Evolutionary conservation across 1,140 invertebrate genomes (phyloP).

Genomic region (Daktulosphaira vitifoliae): DNA sequence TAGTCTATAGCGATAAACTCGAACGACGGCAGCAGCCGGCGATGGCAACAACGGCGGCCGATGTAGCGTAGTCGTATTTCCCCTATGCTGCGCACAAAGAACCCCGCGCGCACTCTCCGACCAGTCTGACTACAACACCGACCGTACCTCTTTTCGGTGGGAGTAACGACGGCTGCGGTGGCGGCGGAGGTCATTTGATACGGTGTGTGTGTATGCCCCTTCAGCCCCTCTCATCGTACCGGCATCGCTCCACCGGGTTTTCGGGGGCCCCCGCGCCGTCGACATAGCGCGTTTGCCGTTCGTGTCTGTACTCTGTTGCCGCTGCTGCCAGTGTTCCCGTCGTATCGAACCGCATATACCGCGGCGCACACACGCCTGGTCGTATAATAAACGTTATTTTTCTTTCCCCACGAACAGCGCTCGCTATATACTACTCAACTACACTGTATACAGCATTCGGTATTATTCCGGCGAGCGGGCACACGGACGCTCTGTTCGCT

Average conservation of each 20-base stretch:
- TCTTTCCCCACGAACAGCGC: neutral
- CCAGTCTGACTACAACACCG: neutral
- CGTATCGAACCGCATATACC: slow-evolving; percentile 30
- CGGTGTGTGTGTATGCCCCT: slow-evolving; percentile 14
- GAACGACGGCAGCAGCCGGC: neutral
- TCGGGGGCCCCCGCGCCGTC: slow-evolving; percentile 23
- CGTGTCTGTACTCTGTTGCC: slow-evolving; percentile 9
- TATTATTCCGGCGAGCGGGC: too few species aligned
- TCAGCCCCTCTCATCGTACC: neutral
- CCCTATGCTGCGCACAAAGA: slow-evolving; percentile 27
- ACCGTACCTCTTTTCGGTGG: neutral
- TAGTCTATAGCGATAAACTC: neutral
- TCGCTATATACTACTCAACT: too few species aligned
- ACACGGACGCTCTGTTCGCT: too few species aligned
- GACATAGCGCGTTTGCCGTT: slow-evolving; percentile 9
- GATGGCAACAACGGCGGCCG: neutral
- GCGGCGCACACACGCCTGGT: neutral
- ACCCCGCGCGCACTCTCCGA: neutral
- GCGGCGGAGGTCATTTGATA: slow-evolving; percentile 32
- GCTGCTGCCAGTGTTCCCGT: slow-evolving; percentile 18
- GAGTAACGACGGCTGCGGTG: neutral
- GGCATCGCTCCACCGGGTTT: neutral
- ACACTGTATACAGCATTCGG: too few species aligned
- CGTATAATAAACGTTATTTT: slow-evolving; percentile 9
- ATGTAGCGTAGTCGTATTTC: slow-evolving; percentile 25